Evolutionary conservation across 2,888 invertebrate genomes (phyloP).

Genomic region (Sarcophaga subvicina): DNA sequence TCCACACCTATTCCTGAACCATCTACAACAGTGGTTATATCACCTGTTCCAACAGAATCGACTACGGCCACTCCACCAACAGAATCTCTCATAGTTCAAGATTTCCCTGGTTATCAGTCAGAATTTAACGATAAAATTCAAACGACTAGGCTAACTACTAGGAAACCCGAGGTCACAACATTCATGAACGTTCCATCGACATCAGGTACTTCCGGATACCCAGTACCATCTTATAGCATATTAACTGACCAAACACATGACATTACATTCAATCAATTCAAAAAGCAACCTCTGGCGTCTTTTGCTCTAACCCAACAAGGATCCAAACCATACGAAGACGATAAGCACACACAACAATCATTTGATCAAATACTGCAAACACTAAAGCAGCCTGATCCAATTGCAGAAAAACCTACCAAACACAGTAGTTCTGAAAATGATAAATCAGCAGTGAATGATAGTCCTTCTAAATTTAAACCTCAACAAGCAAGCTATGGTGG

Average conservation of each 20-base stretch:
- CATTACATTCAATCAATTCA: slow-evolving; percentile 60
- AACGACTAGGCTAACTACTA: slow-evolving; percentile 57
- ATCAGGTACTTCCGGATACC: slow-evolving; percentile 73
- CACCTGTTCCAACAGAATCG: slow-evolving; percentile 63
- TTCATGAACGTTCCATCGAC: slow-evolving; percentile 55
- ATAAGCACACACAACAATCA: slow-evolving; percentile 76
- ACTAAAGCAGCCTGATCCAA: slow-evolving; percentile 71
- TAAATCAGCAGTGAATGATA: not conserved
- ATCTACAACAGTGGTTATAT: slow-evolving; percentile 63
- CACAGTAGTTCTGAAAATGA: not conserved
- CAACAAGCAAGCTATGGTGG: slow-evolving; percentile 71
- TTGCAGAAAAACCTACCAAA: not conserved
- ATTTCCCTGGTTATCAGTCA: slow-evolving; percentile 60
- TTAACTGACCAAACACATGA: slow-evolving; percentile 53
- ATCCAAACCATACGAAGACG: slow-evolving; percentile 70
- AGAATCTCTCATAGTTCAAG: slow-evolving; percentile 42
- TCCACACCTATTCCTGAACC: slow-evolving; percentile 60
- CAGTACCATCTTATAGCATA: slow-evolving; percentile 73
- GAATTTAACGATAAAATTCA: slow-evolving; percentile 7
- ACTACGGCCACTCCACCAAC: slow-evolving; percentile 49
- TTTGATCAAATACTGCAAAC: slow-evolving; percentile 80
- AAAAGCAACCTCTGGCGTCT: slow-evolving; percentile 72
- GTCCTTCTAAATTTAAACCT: not conserved
- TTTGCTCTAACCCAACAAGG: slow-evolving; percentile 64
- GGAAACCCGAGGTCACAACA: slow-evolving; percentile 45